These are phyloP conservation scores for Lepus oiostolus DNA, from an alignment of 2,797 vertebrate genomes.

Conservation along the genomic window DNA sequence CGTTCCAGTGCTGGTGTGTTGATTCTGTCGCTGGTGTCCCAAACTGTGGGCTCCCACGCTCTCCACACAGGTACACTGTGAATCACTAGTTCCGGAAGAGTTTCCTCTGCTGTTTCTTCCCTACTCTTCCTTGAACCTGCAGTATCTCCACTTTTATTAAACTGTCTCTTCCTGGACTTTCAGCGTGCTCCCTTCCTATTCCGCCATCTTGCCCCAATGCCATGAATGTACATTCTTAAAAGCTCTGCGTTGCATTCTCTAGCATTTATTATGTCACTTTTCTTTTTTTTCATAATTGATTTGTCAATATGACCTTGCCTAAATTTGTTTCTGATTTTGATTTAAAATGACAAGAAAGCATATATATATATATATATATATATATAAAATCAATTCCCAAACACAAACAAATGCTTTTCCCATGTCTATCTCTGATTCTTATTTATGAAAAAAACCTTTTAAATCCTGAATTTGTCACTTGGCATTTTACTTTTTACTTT, in stretches of 20 bases:
- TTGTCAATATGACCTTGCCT: background rate
- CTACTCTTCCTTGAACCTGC: too few relatives aligned
- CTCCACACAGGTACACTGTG: too few relatives aligned
- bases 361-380: background rate
- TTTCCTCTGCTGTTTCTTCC: too few relatives aligned
- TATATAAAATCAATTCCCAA: slow-evolving; percentile 40
- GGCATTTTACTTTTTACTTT: background rate
- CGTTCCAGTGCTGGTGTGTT: too few relatives aligned
- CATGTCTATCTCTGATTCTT: background rate
- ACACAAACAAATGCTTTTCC: background rate
- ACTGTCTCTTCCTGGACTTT: too few relatives aligned
- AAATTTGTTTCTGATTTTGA: slow-evolving; percentile 42
- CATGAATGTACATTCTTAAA: background rate
- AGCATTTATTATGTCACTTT: background rate
- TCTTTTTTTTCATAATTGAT: background rate
- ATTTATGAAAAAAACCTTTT: background rate
- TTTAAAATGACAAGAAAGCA: slow-evolving; percentile 34
- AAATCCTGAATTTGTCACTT: slow-evolving; percentile 45
- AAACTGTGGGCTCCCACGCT: too few relatives aligned
- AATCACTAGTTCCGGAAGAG: too few relatives aligned
- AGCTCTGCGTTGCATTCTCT: background rate
- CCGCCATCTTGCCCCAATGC: too few relatives aligned
- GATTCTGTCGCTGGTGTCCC: too few relatives aligned
- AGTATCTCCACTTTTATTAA: too few relatives aligned
- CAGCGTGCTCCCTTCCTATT: too few relatives aligned